Percentiles rank a stretch among this genome's conserved stretches.
These are phyloP conservation scores for Molanna angustata DNA, from an alignment of 2,888 invertebrate genomes.

Conservation along the genomic window DNA sequence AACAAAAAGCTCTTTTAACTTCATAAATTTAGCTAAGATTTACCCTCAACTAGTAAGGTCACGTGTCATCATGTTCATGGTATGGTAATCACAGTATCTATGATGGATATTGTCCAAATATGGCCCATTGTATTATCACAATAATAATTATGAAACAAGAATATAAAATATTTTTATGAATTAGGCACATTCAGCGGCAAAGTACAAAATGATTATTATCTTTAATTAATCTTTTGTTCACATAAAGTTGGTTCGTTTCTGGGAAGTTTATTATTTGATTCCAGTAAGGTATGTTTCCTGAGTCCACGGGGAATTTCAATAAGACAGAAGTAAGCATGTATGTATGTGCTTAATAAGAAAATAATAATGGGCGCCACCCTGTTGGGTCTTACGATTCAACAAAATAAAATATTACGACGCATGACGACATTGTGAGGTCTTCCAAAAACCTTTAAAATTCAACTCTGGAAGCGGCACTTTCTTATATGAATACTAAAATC, in stretches of 20 bases:
- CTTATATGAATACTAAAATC: conserved; percentile 9
- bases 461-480: conserved; percentile 13
- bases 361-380: conserved; percentile 6
- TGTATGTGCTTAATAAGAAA: too few relatives aligned
- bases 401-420: too few relatives aligned
- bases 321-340: too few relatives aligned
- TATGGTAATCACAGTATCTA: too few relatives aligned
- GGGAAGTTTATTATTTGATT: conserved; percentile 1
- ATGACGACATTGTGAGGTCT: too few relatives aligned
- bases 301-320: conserved; percentile 14
- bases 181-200: background rate
- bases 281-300: conserved; percentile 7
- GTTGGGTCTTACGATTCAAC: background rate
- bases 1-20: too few relatives aligned
- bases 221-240: conserved; percentile 3
- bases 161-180: background rate
- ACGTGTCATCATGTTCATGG: too few relatives aligned
- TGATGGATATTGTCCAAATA: too few relatives aligned
- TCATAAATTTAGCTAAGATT: too few relatives aligned
- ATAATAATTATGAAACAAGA: background rate
- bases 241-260: conserved; percentile 8
- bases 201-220: background rate
- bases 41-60: too few relatives aligned
- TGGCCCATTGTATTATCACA: too few relatives aligned
- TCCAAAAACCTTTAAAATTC: too few relatives aligned